These are phyloP conservation scores for Mormyrus iriodes DNA, from an alignment of 2,113 vertebrate species.

Conservation along the genomic window DNA sequence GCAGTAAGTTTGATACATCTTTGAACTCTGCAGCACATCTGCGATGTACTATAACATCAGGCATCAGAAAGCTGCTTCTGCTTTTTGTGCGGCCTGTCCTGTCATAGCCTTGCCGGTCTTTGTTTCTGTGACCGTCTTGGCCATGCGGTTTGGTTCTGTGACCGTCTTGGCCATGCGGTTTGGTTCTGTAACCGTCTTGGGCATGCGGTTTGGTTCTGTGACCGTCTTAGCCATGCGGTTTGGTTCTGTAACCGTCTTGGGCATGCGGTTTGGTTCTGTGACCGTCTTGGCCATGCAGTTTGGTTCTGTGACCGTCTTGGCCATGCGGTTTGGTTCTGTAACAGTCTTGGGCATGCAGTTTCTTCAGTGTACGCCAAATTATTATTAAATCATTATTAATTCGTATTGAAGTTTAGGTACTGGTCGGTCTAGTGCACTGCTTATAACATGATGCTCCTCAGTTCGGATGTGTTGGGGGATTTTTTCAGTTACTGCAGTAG, in stretches of 20 bases:
- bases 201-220: no score
- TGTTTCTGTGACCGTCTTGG: neutral
- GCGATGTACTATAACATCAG: neutral
- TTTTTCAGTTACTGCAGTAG: neutral
- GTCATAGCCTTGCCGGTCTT: neutral
- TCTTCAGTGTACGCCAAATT: neutral
- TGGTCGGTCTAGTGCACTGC: slow-evolving; percentile 6
- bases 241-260: neutral
- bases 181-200: neutral
- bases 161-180: neutral
- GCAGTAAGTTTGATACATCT: neutral
- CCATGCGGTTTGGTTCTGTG: neutral
- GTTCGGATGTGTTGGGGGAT: neutral
- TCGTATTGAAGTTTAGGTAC: neutral
- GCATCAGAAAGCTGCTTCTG: neutral
- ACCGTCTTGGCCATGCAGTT: neutral
- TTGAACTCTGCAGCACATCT: neutral
- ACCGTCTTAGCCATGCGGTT: neutral
- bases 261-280: neutral
- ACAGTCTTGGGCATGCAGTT: neutral
- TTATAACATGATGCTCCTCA: neutral
- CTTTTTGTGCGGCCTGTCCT: neutral
- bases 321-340: neutral
- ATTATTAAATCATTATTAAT: no score
- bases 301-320: neutral